phyloP scores from a whole-genome alignment of 2,888 invertebrate genomes.

The Chironomus tentans region DNA sequence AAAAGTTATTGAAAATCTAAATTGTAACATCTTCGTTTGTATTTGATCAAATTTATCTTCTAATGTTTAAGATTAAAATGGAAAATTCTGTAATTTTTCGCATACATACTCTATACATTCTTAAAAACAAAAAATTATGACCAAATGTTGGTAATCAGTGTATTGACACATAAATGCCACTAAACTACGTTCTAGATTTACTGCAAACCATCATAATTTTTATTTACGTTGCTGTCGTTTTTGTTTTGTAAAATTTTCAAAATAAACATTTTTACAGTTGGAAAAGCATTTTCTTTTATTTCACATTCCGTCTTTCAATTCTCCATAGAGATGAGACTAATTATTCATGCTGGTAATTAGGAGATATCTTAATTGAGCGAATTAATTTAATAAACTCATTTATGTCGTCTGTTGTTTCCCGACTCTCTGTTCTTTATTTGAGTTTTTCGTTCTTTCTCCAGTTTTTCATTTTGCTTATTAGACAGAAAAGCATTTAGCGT shows the following conservation, averaged over 20 bases:
- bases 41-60: no score
- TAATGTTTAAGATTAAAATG: no score
- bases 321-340: background rate
- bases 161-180: no score
- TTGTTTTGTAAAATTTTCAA: background rate
- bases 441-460: background rate
- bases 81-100: no score
- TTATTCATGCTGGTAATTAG: constrained; percentile 24
- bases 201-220: background rate
- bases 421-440: background rate
- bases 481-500: background rate
- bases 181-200: no score
- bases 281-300: background rate
- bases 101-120: no score
- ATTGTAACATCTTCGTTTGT: no score
- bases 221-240: background rate
- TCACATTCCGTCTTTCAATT: background rate
- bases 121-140: no score
- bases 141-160: background rate
- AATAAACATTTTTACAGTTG: constrained; percentile 1
- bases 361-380: constrained; percentile 21
- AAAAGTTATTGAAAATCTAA: background rate
- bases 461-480: background rate
- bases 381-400: constrained; percentile 21
- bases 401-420: background rate